phyloP scores from a whole-genome alignment of 2,888 invertebrate species.

The Acrobasis suavella region DNA sequence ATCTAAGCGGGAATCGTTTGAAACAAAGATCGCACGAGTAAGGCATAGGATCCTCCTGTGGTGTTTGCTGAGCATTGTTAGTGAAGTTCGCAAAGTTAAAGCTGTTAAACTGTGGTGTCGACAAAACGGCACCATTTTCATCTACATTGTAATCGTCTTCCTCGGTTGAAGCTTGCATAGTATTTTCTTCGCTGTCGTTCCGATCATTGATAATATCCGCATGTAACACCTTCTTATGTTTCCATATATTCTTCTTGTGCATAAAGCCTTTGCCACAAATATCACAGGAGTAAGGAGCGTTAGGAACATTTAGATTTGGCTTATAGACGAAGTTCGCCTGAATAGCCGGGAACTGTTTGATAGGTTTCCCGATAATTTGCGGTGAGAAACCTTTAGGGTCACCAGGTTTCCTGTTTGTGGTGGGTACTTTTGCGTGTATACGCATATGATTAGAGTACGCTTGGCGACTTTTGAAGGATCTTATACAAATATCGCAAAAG shows the following conservation, averaged over 20 bases:
- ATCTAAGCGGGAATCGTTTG: conserved; percentile 72
- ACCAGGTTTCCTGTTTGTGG: conserved; percentile 71
- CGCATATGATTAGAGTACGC: conserved; percentile 81
- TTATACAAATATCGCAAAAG: conserved; percentile 83
- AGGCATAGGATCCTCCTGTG: conserved; percentile 53
- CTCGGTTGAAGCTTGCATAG: conserved; percentile 78
- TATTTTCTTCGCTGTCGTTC: conserved; percentile 76
- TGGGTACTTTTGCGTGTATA: conserved; percentile 78
- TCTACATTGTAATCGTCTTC: conserved; percentile 74
- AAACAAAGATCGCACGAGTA: conserved; percentile 74
- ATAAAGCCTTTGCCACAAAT: conserved; percentile 84
- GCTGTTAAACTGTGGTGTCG: conserved; percentile 78
- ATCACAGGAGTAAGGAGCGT: conserved; percentile 83
- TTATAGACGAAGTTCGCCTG: conserved; percentile 66
- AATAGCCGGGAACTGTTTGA: conserved; percentile 62
- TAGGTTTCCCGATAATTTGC: conserved; percentile 72
- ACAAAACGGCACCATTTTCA: conserved; percentile 68
- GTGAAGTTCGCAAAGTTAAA: conserved; percentile 68
- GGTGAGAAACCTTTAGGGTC: conserved; percentile 66
- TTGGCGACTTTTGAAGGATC: conserved; percentile 82
- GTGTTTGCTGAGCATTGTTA: conserved; percentile 50
- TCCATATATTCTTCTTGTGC: conserved; percentile 82
- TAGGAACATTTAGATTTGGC: conserved; percentile 69
- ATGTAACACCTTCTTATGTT: conserved; percentile 79
- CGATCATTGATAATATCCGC: conserved; percentile 72